Evolutionary conservation across 2,888 invertebrate genomes (phyloP).

Genomic region (Hirtodrosophila histrioides): DNA sequence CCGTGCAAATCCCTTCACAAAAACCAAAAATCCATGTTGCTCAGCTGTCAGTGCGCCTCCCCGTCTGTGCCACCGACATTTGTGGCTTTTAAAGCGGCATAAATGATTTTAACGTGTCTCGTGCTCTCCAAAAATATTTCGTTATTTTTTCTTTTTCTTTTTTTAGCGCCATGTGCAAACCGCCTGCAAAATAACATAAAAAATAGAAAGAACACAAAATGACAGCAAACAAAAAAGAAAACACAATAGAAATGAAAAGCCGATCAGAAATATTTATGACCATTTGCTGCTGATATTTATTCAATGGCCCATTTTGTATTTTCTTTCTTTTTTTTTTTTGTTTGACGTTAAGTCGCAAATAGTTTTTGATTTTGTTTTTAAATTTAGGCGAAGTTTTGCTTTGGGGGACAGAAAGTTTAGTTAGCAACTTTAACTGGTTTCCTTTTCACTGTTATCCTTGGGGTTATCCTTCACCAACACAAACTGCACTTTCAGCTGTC

Average conservation of each 20-base stretch:
- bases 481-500: conserved; percentile 42
- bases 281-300: conserved; percentile 76
- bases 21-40: conserved; percentile 41
- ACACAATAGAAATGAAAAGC: conserved; percentile 47
- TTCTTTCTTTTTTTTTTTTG: conserved; percentile 49
- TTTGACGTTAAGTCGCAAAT: conserved; percentile 71
- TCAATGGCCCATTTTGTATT: conserved; percentile 65
- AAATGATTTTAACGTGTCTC: conserved; percentile 65
- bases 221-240: conserved; percentile 27
- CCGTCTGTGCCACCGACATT: conserved; percentile 46
- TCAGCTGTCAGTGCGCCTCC: conserved; percentile 28
- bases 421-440: conserved; percentile 24
- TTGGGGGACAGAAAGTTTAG: conserved; percentile 26
- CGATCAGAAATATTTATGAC: conserved; percentile 71
- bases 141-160: conserved; percentile 10
- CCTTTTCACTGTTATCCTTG: conserved; percentile 5
- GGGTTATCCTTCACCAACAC: conserved; percentile 5
- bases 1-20: conserved; percentile 64
- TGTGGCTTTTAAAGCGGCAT: conserved; percentile 76
- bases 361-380: conserved; percentile 46
- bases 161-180: conserved; percentile 61
- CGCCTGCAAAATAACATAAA: conserved; percentile 29
- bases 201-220: conserved; percentile 24
- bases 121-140: conserved; percentile 41
- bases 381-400: conserved; percentile 30